phyloP scores from a whole-genome alignment of 2,113 vertebrate species.

The Cheirogaleus medius region DNA sequence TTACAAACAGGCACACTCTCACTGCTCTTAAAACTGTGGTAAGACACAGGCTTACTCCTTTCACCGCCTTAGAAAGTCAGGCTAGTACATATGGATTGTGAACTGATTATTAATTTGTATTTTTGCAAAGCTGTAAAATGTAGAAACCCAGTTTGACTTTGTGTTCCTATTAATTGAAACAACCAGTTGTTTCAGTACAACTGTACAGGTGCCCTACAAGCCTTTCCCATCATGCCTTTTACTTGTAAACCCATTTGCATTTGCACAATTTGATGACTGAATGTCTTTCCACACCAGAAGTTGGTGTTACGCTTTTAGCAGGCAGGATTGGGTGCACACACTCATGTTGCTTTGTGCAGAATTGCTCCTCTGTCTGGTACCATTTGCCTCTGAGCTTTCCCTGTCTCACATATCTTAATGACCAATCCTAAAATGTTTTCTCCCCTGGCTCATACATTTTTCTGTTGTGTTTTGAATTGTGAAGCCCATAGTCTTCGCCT shows the following conservation, averaged over 20 bases:
- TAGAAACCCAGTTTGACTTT: not conserved
- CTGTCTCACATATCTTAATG: not conserved
- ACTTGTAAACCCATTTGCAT: not conserved
- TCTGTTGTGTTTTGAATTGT: slow-evolving; percentile 24
- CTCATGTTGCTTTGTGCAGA: not conserved
- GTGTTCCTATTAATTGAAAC: not conserved
- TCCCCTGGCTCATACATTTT: not conserved
- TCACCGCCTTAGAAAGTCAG: not conserved
- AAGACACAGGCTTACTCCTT: not conserved
- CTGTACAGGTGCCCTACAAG: not conserved
- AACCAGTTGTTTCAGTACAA: not conserved
- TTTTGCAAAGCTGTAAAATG: not conserved
- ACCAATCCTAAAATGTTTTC: not conserved
- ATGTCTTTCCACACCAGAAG: not conserved
- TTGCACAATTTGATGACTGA: not conserved
- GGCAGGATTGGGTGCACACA: not conserved
- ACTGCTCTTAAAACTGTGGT: not conserved
- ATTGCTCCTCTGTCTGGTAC: not conserved
- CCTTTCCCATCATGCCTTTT: not conserved
- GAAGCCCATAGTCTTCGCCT: not conserved
- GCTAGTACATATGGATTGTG: not conserved
- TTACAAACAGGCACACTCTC: not conserved
- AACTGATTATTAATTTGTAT: not conserved
- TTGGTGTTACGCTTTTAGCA: not conserved
- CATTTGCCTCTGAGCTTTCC: not conserved